Percentiles rank a stretch among this genome's conserved stretches.
These are phyloP conservation scores for Macropus fuliginosus DNA, from an alignment of 2,797 vertebrate species.

Conservation along the genomic window DNA sequence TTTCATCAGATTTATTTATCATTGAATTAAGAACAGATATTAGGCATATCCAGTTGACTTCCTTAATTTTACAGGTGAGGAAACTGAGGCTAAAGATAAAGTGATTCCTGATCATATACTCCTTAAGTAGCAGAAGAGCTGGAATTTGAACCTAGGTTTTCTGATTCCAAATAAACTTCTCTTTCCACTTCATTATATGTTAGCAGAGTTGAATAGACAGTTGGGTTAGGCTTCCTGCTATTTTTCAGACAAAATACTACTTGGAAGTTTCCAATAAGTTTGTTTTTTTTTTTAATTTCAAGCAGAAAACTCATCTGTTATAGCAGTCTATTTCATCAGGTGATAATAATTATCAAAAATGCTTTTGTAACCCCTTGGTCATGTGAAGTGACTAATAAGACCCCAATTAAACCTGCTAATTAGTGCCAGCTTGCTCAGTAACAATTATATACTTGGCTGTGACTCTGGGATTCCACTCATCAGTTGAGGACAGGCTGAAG, in stretches of 20 bases:
- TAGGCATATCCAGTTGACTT: neutral
- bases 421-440: neutral
- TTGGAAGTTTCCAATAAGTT: neutral
- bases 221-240: neutral
- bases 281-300: neutral
- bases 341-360: neutral
- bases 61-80: neutral
- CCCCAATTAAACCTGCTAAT: neutral
- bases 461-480: neutral
- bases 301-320: neutral
- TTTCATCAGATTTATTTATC: neutral
- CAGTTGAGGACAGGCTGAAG: neutral
- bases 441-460: neutral
- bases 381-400: neutral
- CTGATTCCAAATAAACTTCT: neutral
- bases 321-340: neutral
- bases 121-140: neutral
- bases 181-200: neutral
- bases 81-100: neutral
- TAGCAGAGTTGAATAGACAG: neutral
- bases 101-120: neutral
- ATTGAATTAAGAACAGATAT: neutral
- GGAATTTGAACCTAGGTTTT: neutral
- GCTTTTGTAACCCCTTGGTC: neutral
- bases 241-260: neutral